Conservation (phyloP, 2,797 vertebrate species). For the Gobio occitaniae region DNA sequence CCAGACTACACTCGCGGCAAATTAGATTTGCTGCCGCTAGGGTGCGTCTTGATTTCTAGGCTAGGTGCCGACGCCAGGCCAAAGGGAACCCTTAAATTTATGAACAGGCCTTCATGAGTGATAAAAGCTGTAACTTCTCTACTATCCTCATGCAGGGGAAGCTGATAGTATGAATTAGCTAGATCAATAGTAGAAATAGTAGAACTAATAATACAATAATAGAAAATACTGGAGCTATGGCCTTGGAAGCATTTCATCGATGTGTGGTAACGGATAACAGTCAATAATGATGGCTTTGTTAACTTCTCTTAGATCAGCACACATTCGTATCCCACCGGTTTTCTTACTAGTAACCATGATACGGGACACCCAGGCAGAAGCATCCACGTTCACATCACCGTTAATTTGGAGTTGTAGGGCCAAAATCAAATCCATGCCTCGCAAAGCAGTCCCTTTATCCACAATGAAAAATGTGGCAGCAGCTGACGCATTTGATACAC, state of each 20-base stretch:
- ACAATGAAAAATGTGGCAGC: background rate
- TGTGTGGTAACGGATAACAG: conserved; percentile 2
- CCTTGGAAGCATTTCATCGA: conserved; percentile 12
- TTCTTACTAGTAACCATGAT: background rate
- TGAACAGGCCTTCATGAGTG: conserved; percentile 1
- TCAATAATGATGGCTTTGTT: conserved; percentile 22
- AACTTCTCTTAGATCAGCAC: conserved; percentile 3
- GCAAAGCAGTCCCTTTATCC: background rate
- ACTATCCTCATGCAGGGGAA: conserved; percentile 39
- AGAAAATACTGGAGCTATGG: background rate
- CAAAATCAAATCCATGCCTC: background rate
- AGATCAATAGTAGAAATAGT: conserved; percentile 8
- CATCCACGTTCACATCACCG: background rate
- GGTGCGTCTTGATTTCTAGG: too few relatives aligned
- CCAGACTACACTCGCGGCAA: too few relatives aligned
- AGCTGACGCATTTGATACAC: background rate
- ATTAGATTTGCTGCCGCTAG: too few relatives aligned
- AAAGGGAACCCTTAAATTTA: conserved; percentile 13
- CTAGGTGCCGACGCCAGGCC: background rate
- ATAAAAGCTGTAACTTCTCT: conserved; percentile 40
- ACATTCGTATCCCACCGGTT: background rate
- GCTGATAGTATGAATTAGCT: conserved; percentile 32
- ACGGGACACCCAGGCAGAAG: background rate
- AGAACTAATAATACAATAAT: background rate
- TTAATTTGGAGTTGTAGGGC: background rate